Evolutionary conservation across 2,113 vertebrate species (phyloP).

Genomic region (Ophiodon elongatus): DNA sequence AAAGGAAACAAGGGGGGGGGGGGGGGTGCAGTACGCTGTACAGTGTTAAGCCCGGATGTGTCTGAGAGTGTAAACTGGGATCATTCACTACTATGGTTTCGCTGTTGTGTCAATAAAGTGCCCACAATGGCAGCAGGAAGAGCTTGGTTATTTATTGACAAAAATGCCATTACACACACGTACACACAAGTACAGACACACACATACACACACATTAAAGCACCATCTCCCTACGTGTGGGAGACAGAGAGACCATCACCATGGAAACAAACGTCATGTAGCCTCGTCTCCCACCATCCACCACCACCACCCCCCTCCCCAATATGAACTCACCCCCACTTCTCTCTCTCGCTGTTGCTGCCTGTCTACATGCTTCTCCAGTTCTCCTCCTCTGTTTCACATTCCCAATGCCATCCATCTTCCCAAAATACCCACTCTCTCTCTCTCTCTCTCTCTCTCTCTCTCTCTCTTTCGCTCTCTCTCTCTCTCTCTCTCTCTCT

Average conservation of each 20-base stretch:
- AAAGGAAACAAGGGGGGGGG: constrained; percentile 11
- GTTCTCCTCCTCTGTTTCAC: constrained; percentile 54
- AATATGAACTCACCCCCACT: constrained; percentile 70
- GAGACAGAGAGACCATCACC: constrained; percentile 82
- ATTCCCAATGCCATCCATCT: constrained; percentile 69
- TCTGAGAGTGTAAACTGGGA: constrained; percentile 24
- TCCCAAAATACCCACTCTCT: constrained; percentile 37
- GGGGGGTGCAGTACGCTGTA: background rate
- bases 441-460: background rate
- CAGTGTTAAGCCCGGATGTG: constrained; percentile 16
- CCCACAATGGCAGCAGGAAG: constrained; percentile 43
- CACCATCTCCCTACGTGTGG: constrained; percentile 73
- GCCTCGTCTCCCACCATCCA: constrained; percentile 73
- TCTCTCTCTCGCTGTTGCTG: constrained; percentile 56
- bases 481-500: background rate
- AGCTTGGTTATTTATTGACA: constrained; percentile 60
- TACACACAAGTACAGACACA: constrained; percentile 12
- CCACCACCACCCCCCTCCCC: constrained; percentile 58
- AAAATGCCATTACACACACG: constrained; percentile 62
- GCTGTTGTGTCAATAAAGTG: constrained; percentile 55
- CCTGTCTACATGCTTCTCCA: constrained; percentile 58
- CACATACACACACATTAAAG: constrained; percentile 55
- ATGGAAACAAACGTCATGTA: constrained; percentile 84
- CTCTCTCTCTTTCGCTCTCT: background rate
- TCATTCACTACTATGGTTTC: constrained; percentile 41